These are phyloP conservation scores for Melieria crassipennis DNA, from an alignment of 2,888 invertebrate genomes.

Conservation along the genomic window DNA sequence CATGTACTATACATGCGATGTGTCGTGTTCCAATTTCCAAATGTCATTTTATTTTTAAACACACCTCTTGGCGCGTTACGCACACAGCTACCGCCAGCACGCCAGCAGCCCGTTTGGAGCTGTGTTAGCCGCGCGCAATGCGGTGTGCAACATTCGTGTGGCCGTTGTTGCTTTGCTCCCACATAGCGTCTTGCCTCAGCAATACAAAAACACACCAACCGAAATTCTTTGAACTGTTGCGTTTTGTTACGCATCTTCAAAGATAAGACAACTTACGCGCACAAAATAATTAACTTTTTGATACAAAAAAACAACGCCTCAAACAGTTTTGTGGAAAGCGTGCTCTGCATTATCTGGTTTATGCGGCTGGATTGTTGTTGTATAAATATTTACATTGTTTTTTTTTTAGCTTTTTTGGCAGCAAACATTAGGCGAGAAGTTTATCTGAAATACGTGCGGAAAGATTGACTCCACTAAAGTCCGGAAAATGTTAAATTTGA, in stretches of 20 bases:
- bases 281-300: neutral
- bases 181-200: neutral
- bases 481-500: no score
- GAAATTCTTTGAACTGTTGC: neutral
- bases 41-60: conserved; percentile 42
- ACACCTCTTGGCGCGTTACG: conserved; percentile 19
- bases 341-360: no score
- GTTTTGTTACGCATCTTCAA: neutral
- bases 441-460: no score
- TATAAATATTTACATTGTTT: no score
- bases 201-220: neutral
- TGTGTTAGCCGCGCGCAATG: neutral
- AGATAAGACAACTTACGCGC: no score
- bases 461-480: no score
- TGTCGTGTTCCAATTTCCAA: conserved; percentile 52
- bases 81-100: neutral
- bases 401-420: no score
- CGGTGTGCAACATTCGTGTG: neutral
- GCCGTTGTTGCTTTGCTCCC: no score
- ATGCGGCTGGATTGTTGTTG: no score
- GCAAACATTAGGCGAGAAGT: no score
- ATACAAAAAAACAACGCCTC: neutral
- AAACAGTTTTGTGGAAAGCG: no score
- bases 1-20: no score
- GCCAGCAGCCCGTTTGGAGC: neutral